phyloP scores from a whole-genome alignment of 1,140 invertebrate species.

The Druon quercuslanigerum region DNA sequence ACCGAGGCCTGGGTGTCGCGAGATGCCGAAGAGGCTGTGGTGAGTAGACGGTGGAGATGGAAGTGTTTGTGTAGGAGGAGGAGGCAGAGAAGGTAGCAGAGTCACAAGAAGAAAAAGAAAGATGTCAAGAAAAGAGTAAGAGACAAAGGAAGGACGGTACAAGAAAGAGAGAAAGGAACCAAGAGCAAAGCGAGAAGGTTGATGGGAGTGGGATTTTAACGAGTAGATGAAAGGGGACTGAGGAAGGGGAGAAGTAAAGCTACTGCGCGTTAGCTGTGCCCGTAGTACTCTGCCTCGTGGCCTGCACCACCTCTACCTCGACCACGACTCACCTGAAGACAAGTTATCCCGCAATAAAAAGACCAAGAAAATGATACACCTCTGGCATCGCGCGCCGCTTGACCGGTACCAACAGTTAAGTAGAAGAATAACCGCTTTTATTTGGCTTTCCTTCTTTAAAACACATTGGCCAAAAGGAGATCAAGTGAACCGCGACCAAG shows the following conservation, averaged over 20 bases:
- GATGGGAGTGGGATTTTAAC: conserved; percentile 35
- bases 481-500: background rate
- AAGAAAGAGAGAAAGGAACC: conserved; percentile 35
- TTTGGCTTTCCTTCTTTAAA: conserved; percentile 38
- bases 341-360: conserved; percentile 77
- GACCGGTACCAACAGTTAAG: conserved; percentile 44
- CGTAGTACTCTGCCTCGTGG: conserved; percentile 68
- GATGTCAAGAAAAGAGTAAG: conserved; percentile 15
- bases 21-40: conserved; percentile 33
- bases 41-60: conserved; percentile 48
- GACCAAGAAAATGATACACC: conserved; percentile 75
- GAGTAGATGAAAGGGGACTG: conserved; percentile 44
- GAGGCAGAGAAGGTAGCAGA: background rate
- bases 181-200: conserved; percentile 39
- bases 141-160: conserved; percentile 35
- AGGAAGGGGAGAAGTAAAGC: conserved; percentile 60
- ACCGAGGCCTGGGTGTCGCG: conserved; percentile 38
- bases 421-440: conserved; percentile 64
- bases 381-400: conserved; percentile 67
- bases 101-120: conserved; percentile 42
- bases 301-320: conserved; percentile 67
- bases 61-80: conserved; percentile 44
- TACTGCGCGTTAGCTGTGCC: conserved; percentile 73
- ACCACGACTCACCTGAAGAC: conserved; percentile 74
- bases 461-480: background rate